Evolutionary conservation across 2,888 invertebrate species (phyloP), one percentile per base, ranked within the genome.

Genomic region (Scaptomyza tumidula): DNA sequence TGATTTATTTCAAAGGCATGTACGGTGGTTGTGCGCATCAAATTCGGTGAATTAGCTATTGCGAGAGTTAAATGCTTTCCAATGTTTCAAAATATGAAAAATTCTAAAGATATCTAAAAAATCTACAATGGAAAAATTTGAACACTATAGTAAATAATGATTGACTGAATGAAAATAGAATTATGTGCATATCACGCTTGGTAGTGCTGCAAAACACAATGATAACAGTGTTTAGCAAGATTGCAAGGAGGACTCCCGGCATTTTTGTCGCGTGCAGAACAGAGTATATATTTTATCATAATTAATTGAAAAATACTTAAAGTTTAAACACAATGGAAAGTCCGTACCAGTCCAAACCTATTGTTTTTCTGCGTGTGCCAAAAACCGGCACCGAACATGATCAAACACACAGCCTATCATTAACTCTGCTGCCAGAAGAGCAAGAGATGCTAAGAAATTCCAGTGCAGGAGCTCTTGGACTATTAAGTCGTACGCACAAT

Each of bases 401-500:
- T 9, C 57, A 59, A 10, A 7, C 60, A 6, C 53, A 66, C 58
- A 66, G 87, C 31, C 46, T 81, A 5, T 90, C 90, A 3, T 73
- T 90, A 10, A 82, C 90, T 0, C 48, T 91, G 50, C 70, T 87
- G 43, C 89, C 90, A 1, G 73, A 74, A 9, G 91, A 91, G 63
- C 58, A 90, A 2, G 76, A 70, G 2, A 43, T 75, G 71, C 41
- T 75, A 6, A 61, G 33, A 27, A 56, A 67, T 45, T 55, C 24
- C 75, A 88, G 54, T 74, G 80, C 63, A 0, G 63, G 63, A 54
- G 62, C 62, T 5, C 9, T 80, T 19, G 58, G 68, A n/a, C 57
- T 63, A 0, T 10, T 53, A 6, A 54, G 64, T 56, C 74, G 55
- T 14, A 45, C 29, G 52, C 71, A 79, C 39, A 63, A 73, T 71